These are phyloP conservation scores for Idaea aversata DNA, from an alignment of 2,888 invertebrate species.

Conservation along the genomic window DNA sequence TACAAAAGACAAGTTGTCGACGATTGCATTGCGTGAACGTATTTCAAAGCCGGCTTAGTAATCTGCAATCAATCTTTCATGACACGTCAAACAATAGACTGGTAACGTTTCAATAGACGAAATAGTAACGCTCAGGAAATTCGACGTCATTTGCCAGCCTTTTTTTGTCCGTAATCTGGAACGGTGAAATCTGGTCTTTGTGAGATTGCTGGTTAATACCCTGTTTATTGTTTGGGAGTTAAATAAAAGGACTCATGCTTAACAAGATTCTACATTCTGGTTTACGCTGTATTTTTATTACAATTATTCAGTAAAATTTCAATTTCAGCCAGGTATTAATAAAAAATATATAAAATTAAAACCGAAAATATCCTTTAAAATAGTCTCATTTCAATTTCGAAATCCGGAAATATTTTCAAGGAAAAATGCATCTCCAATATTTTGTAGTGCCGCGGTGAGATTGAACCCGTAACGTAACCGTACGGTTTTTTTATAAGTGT, in stretches of 20 bases:
- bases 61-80: slow-evolving; percentile 17
- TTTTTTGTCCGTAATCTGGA: neutral
- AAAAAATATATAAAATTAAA: too few species aligned
- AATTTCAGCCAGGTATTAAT: too few species aligned
- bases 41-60: slow-evolving; percentile 9
- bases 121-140: slow-evolving; percentile 8
- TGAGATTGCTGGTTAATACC: neutral
- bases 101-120: slow-evolving; percentile 11
- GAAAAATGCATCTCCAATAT: too few species aligned
- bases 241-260: neutral
- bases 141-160: slow-evolving; percentile 1
- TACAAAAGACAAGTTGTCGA: slow-evolving; percentile 13
- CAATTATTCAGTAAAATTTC: too few species aligned
- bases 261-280: neutral
- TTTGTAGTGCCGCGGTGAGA: too few species aligned
- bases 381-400: too few species aligned
- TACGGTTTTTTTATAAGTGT: too few species aligned
- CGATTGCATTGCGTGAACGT: slow-evolving; percentile 19
- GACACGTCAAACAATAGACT: slow-evolving; percentile 17
- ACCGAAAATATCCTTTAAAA: too few species aligned
- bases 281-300: neutral
- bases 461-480: too few species aligned
- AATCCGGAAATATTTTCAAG: too few species aligned
- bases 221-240: neutral
- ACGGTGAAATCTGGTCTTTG: slow-evolving; percentile 1